Conservation (phyloP, 2,888 invertebrate species). For the Apamea epomidion region DNA sequence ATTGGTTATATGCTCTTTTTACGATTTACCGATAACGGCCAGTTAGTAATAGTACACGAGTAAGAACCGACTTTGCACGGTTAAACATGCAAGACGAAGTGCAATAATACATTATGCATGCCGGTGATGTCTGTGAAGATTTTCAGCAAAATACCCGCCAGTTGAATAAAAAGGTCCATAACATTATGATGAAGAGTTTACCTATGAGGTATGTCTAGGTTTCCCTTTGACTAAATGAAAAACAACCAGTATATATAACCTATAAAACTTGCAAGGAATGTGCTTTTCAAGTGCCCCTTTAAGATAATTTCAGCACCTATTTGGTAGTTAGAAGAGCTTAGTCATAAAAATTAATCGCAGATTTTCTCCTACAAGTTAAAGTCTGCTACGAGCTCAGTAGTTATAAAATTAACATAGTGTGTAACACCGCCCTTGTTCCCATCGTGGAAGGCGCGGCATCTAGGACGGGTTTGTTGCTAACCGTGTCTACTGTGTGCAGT, state of each 20-base stretch:
- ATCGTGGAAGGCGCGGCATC: conserved; percentile 54
- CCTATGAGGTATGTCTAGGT: neutral
- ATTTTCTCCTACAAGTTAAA: neutral
- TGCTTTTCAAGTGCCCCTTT: neutral
- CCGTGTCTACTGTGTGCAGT: conserved; percentile 27
- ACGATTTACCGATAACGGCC: neutral
- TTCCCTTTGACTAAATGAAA: conserved; percentile 19
- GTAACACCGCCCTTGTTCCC: conserved; percentile 59
- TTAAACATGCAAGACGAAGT: conserved; percentile 30
- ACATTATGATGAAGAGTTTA: neutral
- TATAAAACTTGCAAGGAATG: neutral
- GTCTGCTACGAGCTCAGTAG: conserved; percentile 16
- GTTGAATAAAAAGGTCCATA: neutral
- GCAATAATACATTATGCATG: conserved; percentile 40
- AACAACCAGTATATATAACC: neutral
- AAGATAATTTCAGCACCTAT: neutral
- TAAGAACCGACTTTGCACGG: conserved; percentile 13
- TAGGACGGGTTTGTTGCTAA: conserved; percentile 63
- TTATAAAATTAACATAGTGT: conserved; percentile 52
- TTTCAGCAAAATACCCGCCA: neutral
- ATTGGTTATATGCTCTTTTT: neutral
- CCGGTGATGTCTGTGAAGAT: conserved; percentile 6
- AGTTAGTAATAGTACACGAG: neutral
- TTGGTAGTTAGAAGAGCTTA: neutral
- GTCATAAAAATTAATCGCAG: neutral